Evolutionary conservation across 2,113 vertebrate species (phyloP), one percentile per base, ranked within the genome.

Genomic region (Apistogramma diplotaenia): DNA sequence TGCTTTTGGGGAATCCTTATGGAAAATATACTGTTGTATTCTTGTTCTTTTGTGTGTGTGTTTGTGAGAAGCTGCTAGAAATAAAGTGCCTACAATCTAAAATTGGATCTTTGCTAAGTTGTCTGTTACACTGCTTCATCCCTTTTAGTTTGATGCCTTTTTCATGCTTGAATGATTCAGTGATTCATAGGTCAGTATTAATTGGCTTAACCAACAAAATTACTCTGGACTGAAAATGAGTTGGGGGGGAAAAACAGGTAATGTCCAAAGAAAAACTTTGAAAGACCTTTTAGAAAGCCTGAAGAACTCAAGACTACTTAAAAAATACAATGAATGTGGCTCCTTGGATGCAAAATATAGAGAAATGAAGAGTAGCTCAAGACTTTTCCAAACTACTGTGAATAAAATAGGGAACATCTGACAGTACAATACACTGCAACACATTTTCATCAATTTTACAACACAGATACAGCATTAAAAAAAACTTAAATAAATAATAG

Each of bases 391-490:
- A 33, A 40, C 12, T 0, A 62, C 60, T 43, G 35, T 65, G 43
- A 21, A 65, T 8, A 43, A 25, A 43, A 6, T 25, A 25, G 21
- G 40, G 13, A 43, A 43, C 13, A 65, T 43, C 7, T 13, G 23
- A 65, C 35, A 40, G 33, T 40, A 0, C 33, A 40, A 40, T 0
- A 62, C 33, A 40, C n/a, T 40, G 0, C 33, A 40, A 40, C n/a
- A 16, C 60, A 40, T 62, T 62, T 62, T 8, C n/a, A 40, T 40
- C 15, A 40, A 23, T 62, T 16, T 62, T 40, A 9, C 35, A 43
- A 65, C 60, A 65, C 60, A 25, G 21, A 65, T 23, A 40, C n/a
- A 11, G 19, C 60, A 62, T 65, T 43, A 43, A 43, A 40, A 49
- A 43, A 43, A 65, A 65, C 10, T 25, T 43, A 65, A 18, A 65